Percentiles rank a stretch among this genome's conserved stretches.
These are phyloP conservation scores for Daktulosphaira vitifoliae DNA, from an alignment of 1,140 invertebrate species.

Conservation along the genomic window DNA sequence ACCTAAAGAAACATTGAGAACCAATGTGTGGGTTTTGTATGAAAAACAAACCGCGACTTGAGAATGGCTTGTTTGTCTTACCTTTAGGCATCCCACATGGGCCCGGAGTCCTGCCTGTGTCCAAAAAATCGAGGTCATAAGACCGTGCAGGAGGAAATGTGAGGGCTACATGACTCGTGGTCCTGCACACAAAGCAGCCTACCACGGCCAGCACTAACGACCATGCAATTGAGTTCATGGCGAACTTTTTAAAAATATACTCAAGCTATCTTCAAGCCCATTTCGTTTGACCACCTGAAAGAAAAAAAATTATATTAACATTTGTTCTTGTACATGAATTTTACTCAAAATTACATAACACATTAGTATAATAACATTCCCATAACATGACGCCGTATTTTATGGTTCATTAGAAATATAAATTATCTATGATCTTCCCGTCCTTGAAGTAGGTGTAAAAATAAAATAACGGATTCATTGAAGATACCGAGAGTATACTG, in stretches of 20 bases:
- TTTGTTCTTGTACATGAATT: no score
- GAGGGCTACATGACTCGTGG: slow-evolving; percentile 61
- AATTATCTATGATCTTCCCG: no score
- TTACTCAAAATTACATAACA: no score
- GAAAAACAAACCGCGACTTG: no score
- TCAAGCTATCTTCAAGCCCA: slow-evolving; percentile 10
- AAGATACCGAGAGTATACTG: no score
- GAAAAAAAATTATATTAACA: background rate
- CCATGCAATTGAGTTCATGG: slow-evolving; percentile 10
- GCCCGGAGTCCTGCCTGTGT: slow-evolving; percentile 76
- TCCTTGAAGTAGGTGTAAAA: no score
- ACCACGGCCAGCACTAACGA: slow-evolving; percentile 15
- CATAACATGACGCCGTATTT: no score
- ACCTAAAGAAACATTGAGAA: no score
- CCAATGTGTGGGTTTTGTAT: no score
- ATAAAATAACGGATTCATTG: no score
- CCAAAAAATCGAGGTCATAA: slow-evolving; percentile 88
- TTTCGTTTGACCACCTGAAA: slow-evolving; percentile 14
- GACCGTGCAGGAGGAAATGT: slow-evolving; percentile 75
- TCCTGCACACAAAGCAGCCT: slow-evolving; percentile 21
- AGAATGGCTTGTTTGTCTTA: slow-evolving; percentile 44
- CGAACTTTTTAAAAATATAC: background rate
- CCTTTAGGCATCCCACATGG: slow-evolving; percentile 95
- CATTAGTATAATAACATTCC: no score
- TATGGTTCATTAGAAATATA: no score